phyloP scores from a whole-genome alignment of 2,888 invertebrate species.

The Acleris literana region DNA sequence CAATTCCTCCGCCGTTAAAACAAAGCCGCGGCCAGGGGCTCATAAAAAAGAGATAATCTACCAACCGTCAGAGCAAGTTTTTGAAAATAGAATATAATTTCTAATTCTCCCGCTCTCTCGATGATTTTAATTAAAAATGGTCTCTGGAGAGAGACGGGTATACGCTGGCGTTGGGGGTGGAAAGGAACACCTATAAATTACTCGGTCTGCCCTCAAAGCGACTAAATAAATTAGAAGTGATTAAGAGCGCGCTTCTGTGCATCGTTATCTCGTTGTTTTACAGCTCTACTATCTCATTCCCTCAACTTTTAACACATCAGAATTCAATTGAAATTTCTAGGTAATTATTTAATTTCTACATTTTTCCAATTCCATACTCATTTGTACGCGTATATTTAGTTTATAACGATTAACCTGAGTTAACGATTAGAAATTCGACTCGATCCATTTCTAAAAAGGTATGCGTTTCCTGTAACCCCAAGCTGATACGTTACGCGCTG shows the following conservation, averaged over 20 bases:
- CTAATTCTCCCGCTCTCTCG: constrained; percentile 77
- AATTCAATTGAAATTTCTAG: neutral
- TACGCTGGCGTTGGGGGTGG: constrained; percentile 58
- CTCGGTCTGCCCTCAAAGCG: constrained; percentile 71
- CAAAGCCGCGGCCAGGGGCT: constrained; percentile 78
- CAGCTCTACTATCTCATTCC: constrained; percentile 16
- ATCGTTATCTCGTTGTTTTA: constrained; percentile 69
- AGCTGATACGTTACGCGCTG: constrained; percentile 59
- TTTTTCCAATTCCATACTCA: neutral
- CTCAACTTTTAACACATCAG: constrained; percentile 3
- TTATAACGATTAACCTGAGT: neutral
- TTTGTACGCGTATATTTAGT: neutral
- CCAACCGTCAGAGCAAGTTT: constrained; percentile 83
- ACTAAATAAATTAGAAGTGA: constrained; percentile 84
- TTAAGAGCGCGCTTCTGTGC: constrained; percentile 81
- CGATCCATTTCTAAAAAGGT: constrained; percentile 14
- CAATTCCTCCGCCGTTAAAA: constrained; percentile 78
- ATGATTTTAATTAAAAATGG: constrained; percentile 84
- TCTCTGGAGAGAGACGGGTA: constrained; percentile 75
- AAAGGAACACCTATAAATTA: constrained; percentile 79
- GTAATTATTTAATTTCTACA: neutral
- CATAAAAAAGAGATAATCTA: constrained; percentile 83
- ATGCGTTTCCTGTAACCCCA: constrained; percentile 25
- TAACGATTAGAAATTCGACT: constrained; percentile 11
- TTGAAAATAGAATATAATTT: constrained; percentile 84